Percentiles rank a stretch among this genome's conserved stretches.
These are phyloP conservation scores for Talpa occidentalis DNA, from an alignment of 2,113 vertebrate genomes.

Conservation along the genomic window DNA sequence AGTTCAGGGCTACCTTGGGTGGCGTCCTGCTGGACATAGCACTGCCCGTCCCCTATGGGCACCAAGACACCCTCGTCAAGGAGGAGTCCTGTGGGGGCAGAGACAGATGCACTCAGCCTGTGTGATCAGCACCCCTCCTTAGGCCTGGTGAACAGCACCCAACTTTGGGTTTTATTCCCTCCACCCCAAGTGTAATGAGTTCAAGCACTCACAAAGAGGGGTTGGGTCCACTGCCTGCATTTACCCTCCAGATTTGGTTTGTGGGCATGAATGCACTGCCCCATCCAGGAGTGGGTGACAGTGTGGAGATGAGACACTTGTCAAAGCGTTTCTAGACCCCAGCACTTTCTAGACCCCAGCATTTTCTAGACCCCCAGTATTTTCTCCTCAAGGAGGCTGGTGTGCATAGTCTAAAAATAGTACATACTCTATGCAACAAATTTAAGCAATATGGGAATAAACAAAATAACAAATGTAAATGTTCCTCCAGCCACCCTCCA, in stretches of 20 bases:
- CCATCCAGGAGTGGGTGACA: neutral
- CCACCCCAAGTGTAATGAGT: conserved; percentile 25
- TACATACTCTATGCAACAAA: neutral
- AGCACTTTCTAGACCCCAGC: neutral
- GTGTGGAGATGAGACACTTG: neutral
- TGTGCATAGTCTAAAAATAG: neutral
- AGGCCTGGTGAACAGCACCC: conserved; percentile 16
- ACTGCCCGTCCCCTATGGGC: neutral
- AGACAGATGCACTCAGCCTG: no score
- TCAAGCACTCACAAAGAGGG: conserved; percentile 58
- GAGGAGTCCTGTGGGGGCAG: no score
- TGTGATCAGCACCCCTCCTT: neutral
- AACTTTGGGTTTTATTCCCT: neutral
- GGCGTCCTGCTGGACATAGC: neutral
- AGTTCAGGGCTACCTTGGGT: no score
- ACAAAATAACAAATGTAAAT: neutral
- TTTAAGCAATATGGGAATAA: neutral
- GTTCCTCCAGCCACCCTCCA: neutral
- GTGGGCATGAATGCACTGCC: neutral
- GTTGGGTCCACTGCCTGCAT: neutral
- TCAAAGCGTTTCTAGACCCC: neutral
- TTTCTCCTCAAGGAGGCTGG: neutral
- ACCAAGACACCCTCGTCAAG: neutral
- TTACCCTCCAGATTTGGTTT: neutral
- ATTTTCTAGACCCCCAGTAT: neutral